Evolutionary conservation across 2,797 vertebrate species (phyloP), one percentile per base, ranked within the genome.

Genomic region (Myotis vivesi): DNA sequence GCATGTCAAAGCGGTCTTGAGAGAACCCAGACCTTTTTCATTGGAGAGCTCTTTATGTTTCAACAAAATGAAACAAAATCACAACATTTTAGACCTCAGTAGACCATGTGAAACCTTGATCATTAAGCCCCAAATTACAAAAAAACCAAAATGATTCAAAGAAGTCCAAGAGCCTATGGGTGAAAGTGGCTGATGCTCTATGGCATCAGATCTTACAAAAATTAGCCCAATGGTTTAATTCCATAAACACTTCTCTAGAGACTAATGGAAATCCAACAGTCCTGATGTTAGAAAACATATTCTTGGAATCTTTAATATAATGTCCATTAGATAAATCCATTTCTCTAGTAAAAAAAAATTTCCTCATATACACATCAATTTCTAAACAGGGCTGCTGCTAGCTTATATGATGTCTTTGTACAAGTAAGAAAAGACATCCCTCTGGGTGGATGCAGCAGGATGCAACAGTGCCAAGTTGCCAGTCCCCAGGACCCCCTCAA

Each of bases 61-160:
- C 62, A 81, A 38, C 5, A 89, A 82, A 76, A 88, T 33, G 30
- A 87, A 85, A 72, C 4, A 94, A 92, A 85, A 87, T 93, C 68
- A 53, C 5, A 95, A 55, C 84, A 77, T n/a, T 83, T 88, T 86
- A 88, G 20, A 16, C 2, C 9, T 51, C 51, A 0, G n/a, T 15
- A 96, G 30, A 69, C 20, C 9, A 51, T 33, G 22, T 71, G 1
- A 92, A 95, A 85, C 10, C 7, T 59, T 91, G 6, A 89, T 81
- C 12, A 53, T 66, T 33, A 88, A 92, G 13, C 8, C 20, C 20
- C 53, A 76, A n/a, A 89, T 4, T 92, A 94, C 20, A 88, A 20
- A 79, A 92, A 16, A 77, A 87, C 10, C 10, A 73, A 4, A 93
- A 68, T 16, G 2, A 46, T 68, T 93, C 3, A 10, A 17, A 30